A percentile compares a stretch with the other conserved stretches of the same genome.
These are phyloP conservation scores for Conopomorpha cramerella DNA, from an alignment of 1,140 invertebrate species.

Conservation along the genomic window DNA sequence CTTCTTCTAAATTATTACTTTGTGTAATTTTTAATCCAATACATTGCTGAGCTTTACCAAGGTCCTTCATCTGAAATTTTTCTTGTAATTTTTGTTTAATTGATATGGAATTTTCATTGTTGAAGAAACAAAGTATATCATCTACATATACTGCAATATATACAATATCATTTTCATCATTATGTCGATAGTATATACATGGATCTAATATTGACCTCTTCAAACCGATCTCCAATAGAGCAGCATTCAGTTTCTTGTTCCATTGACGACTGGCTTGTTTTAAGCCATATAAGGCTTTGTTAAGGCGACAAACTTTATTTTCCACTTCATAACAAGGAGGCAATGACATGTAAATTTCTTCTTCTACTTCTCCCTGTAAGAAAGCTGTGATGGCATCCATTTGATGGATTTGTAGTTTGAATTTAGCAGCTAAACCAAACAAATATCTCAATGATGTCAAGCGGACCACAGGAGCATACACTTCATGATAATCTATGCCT, in stretches of 20 bases:
- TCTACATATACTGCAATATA: constrained; percentile 16
- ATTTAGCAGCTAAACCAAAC: constrained; percentile 17
- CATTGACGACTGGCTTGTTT: constrained; percentile 19
- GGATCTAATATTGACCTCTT: constrained; percentile 11
- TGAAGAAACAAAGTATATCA: constrained; percentile 11
- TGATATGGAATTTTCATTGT: neutral
- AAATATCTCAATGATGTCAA: constrained; percentile 13
- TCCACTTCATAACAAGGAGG: constrained; percentile 8
- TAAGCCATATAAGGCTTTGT: constrained; percentile 34
- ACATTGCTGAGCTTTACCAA: constrained; percentile 2
- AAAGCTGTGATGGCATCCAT: no score
- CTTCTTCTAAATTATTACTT: no score
- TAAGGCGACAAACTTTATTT: constrained; percentile 12
- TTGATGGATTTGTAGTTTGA: constrained; percentile 16
- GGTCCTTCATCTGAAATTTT: constrained; percentile 6
- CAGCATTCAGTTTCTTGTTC: constrained; percentile 12
- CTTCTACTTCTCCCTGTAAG: constrained; percentile 23
- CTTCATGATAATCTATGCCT: constrained; percentile 18
- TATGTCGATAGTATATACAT: constrained; percentile 14
- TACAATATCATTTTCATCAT: constrained; percentile 3
- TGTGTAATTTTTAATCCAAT: constrained; percentile 4
- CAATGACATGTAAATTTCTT: constrained; percentile 39
- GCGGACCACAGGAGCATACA: constrained; percentile 18
- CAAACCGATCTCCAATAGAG: constrained; percentile 11
- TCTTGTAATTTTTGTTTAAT: constrained; percentile 3